A percentile compares a stretch with the other conserved stretches of the same genome.
Conservation (phyloP, 2,113 vertebrate species). For the Mesitornis unicolor region DNA sequence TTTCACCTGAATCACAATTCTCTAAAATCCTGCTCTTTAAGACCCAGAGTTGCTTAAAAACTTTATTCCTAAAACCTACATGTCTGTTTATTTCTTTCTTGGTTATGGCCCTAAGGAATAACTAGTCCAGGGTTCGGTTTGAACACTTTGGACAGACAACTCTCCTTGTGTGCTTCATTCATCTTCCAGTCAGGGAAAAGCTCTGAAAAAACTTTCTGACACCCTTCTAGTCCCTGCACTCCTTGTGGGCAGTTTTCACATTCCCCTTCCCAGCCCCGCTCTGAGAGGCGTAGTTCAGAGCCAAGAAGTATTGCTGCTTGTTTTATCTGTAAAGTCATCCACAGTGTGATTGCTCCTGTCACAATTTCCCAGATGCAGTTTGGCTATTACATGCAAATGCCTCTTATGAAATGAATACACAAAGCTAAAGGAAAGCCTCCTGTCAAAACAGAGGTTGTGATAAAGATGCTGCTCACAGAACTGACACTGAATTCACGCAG, state of each 20-base stretch:
- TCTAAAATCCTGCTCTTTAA: neutral
- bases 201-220: neutral
- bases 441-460: slow-evolving; percentile 27
- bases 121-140: neutral
- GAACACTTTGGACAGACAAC: neutral
- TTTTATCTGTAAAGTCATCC: neutral
- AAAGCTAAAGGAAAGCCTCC: slow-evolving; percentile 7
- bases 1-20: neutral
- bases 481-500: neutral
- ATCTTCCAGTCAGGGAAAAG: neutral
- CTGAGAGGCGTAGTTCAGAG: neutral
- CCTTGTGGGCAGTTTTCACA: neutral
- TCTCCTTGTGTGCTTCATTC: neutral
- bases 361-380: neutral
- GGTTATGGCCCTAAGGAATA: neutral
- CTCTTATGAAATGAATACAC: neutral
- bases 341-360: slow-evolving; percentile 5
- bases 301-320: neutral
- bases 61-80: neutral
- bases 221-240: neutral
- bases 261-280: neutral
- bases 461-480: neutral
- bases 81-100: neutral
- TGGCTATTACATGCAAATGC: slow-evolving; percentile 34
- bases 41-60: neutral